Base-by-base conservation (phyloP, 2,888 invertebrate genomes). In the Neria commutata region DNA sequence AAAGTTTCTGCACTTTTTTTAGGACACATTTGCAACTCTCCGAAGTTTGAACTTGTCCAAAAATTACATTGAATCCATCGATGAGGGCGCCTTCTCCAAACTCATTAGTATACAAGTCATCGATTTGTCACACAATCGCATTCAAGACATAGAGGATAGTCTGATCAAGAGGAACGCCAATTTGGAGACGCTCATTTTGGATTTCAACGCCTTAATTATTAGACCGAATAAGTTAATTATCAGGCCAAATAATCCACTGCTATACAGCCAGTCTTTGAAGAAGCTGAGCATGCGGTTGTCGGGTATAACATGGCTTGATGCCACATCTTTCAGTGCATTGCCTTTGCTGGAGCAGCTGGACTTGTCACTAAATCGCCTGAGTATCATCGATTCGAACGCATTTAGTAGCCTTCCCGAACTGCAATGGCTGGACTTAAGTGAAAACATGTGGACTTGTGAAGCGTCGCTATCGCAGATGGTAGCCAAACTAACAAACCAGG, bases 141-240 rank as follows among this genome's bases (percentile, higher is more conserved):
- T 89, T 52, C 83, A 88, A 70, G 85, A 84, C 59, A 78, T 89
- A 29, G 81, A 82, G 61, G 77, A 77, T 45, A 69, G 78, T 47
- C 65, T 89, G 56, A 86, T 89, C 67, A 85, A 84, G 78, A 83
- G 85, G 37, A 86, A 87, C 17, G 79, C 81, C 2, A 77, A 82
- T 19, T 75, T 89, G 6, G 75, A 83, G 21, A 83, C 82, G 48
- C 75, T 89, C 1, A 87, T 88, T 71, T 75, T 89, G 56, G 86
- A 86, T 45, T 85, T 85, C 14, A 89, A 89, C 70, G 86, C 87
- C 57, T n/a, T n/a, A n/a, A n/a, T n/a, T n/a, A n/a, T n/a, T n/a
- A n/a, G n/a, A n/a, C n/a, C n/a, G n/a, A n/a, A n/a, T n/a, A n/a
- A n/a, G n/a, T 85, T 89, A 63, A 85, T 85, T 70, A 76, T 79